Evolutionary conservation across 1,140 invertebrate genomes (phyloP), one percentile per base, ranked within the genome.

Genomic region (Papilio aristodemus): DNA sequence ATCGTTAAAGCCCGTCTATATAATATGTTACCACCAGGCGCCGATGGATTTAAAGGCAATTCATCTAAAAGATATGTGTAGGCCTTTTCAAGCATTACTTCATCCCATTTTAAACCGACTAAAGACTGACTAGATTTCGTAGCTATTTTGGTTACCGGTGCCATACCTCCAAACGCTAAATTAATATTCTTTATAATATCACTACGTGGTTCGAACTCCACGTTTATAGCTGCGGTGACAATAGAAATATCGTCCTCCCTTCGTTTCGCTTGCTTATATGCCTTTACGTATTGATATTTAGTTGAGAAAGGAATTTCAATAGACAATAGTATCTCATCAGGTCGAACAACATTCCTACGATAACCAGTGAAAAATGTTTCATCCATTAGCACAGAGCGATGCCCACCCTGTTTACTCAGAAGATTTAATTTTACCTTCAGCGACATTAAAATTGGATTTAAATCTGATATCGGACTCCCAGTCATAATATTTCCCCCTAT

Each of bases 211-310:
- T 94, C 81, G 66, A 96, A 95, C 38, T 89, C 86, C 1, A 96
- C 94, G 80, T 95, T 95, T 43, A 98, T 89, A 4, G 96, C 96
- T 54, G 95, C 94, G 82, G 98, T 99, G 0, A 98, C 97, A 74
- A 99, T 98, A n/a, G 98, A 96, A 79, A 99, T 99, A 85, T 99
- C 98, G 88, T 99, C 98, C 81, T 99, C 98, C 79, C 97, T 91
- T 54, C 98, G 92, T 79, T 96, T 96, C 0, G 98, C 95, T 93
- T 99, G 98, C 87, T 99, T 99, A 82, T 95, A 98, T 11, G 96
- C 97, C 72, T 95, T 93, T 77, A 98, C 95, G 85, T 96, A 95
- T 90, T 99, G 96, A 87, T 95, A 94, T 92, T 94, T 80, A 0
- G 81, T 84, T 13, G 93, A 92, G 75, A 91, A 94, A 71, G 93